A percentile compares a stretch with the other conserved stretches of the same genome.
Evolutionary conservation across 2,797 vertebrate genomes (phyloP).

Genomic region (Chelonia mydas): DNA sequence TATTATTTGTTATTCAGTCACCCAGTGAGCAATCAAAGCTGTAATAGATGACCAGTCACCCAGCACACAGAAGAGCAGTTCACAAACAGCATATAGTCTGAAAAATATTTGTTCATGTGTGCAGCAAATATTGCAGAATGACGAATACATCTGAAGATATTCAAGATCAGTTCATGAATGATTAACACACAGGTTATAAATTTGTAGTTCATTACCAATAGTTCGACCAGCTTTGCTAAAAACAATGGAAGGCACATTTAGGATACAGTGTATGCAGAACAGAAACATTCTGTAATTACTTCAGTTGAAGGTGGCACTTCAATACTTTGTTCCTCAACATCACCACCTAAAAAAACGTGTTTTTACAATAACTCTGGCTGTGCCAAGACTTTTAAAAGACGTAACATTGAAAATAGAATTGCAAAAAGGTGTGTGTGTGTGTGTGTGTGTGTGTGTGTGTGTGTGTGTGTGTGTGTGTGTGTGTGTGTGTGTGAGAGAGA

Average conservation of each 20-base stretch:
- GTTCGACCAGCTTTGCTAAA: not conserved
- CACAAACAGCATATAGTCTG: not conserved
- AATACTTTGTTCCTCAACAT: not conserved
- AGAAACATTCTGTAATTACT: not conserved
- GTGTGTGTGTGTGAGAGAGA: not conserved
- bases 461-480: too few relatives aligned
- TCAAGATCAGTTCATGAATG: not conserved
- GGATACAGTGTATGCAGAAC: not conserved
- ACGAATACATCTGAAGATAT: not conserved
- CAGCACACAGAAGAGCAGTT: not conserved
- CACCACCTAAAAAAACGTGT: not conserved
- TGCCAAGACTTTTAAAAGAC: not conserved
- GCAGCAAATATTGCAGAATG: not conserved
- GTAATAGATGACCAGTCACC: not conserved
- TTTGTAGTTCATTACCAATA: slow-evolving; percentile 21
- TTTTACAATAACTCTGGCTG: not conserved
- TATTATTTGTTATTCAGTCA: not conserved
- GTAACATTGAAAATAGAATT: not conserved
- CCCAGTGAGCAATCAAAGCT: not conserved
- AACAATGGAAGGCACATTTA: not conserved
- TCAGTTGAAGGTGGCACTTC: not conserved
- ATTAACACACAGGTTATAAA: not conserved
- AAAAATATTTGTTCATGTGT: not conserved
- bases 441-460: too few relatives aligned
- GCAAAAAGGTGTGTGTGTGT: not conserved